Conservation (phyloP, 2,888 invertebrate species). For the Drosophila ochracea region DNA sequence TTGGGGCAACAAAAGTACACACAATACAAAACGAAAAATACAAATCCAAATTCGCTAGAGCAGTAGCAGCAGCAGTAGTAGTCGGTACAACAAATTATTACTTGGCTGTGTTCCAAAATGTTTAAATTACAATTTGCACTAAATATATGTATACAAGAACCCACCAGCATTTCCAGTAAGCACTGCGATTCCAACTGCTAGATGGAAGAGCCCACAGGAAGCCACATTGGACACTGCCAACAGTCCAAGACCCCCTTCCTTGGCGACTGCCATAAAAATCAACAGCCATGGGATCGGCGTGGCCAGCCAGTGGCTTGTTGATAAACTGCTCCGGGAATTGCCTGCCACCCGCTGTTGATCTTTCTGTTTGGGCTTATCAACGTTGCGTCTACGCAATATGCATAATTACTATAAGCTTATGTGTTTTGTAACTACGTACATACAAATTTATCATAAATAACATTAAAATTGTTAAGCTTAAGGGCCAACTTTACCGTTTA, state of each 20-base stretch:
- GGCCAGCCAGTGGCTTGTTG: slow-evolving; percentile 21
- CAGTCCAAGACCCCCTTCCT: slow-evolving; percentile 7
- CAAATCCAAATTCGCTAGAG: slow-evolving; percentile 48
- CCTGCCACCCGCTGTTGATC: slow-evolving; percentile 50
- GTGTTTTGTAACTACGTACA: neutral
- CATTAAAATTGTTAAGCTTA: neutral
- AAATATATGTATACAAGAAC: slow-evolving; percentile 33
- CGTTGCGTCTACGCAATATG: slow-evolving; percentile 49
- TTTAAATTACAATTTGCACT: slow-evolving; percentile 79
- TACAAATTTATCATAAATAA: neutral
- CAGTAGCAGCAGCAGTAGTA: slow-evolving; percentile 49
- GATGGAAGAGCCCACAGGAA: slow-evolving; percentile 45
- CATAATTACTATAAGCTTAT: slow-evolving; percentile 12
- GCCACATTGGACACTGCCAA: slow-evolving; percentile 41
- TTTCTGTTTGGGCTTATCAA: slow-evolving; percentile 21
- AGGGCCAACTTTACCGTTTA: neutral
- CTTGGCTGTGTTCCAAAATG: slow-evolving; percentile 78
- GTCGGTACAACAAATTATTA: slow-evolving; percentile 75
- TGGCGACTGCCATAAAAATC: slow-evolving; percentile 51
- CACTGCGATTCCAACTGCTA: neutral
- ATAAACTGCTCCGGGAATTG: slow-evolving; percentile 52
- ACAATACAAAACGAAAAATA: slow-evolving; percentile 34
- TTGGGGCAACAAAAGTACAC: slow-evolving; percentile 60
- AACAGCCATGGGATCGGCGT: slow-evolving; percentile 48
- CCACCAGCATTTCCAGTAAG: neutral